phyloP scores from a whole-genome alignment of 2,113 vertebrate genomes.

The Patagioenas fasciata region DNA sequence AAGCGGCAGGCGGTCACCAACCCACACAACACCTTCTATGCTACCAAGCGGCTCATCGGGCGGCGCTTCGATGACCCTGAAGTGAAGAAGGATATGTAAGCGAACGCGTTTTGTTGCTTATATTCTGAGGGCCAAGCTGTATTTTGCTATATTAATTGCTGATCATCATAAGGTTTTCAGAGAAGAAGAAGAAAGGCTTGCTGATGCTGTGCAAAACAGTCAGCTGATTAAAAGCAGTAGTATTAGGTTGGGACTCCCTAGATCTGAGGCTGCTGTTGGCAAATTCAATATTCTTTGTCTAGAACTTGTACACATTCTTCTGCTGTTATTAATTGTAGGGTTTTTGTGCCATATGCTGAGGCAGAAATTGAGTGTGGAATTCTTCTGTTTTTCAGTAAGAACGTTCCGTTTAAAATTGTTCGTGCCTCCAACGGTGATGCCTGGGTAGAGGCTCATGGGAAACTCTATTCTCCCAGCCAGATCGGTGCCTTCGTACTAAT shows the following conservation, averaged over 20 bases:
- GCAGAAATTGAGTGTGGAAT: background rate
- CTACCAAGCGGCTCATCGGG: constrained; percentile 96
- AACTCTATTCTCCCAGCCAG: constrained; percentile 97
- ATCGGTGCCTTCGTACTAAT: constrained; percentile 94
- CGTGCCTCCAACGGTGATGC: constrained; percentile 96
- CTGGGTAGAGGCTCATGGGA: constrained; percentile 96
- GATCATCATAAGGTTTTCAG: background rate
- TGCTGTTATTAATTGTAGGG: background rate
- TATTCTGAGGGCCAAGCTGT: background rate
- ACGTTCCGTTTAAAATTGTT: constrained; percentile 95
- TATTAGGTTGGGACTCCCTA: background rate
- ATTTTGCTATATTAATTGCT: background rate
- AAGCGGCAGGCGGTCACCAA: constrained; percentile 97
- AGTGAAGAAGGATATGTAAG: constrained; percentile 97
- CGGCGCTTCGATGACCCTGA: constrained; percentile 91
- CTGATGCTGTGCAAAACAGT: background rate
- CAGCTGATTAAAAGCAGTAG: background rate
- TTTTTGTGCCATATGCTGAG: background rate
- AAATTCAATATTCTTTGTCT: background rate
- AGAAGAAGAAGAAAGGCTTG: background rate
- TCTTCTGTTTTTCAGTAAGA: constrained; percentile 81
- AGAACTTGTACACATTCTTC: fast-evolving
- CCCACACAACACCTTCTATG: constrained; percentile 95
- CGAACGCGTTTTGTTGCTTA: background rate
- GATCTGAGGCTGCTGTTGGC: background rate